phyloP scores from a whole-genome alignment of 2,797 vertebrate species.

The Scarus forsteni region DNA sequence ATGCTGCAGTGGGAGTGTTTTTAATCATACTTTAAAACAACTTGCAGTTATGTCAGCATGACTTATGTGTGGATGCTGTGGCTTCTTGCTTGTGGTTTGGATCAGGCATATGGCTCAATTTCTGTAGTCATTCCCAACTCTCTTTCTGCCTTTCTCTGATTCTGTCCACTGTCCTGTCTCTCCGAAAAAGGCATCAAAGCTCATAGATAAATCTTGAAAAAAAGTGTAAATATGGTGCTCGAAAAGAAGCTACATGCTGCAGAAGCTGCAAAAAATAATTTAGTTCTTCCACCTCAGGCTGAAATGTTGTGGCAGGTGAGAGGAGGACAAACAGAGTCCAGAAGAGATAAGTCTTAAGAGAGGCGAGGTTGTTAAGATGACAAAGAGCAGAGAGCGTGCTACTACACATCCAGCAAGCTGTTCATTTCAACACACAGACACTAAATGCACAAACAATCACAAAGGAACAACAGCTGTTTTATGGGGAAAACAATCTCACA shows the following conservation, averaged over 20 bases:
- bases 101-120: no score
- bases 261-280: neutral
- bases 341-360: neutral
- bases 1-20: no score
- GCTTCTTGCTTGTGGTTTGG: no score
- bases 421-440: slow-evolving; percentile 9
- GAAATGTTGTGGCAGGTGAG: slow-evolving; percentile 2
- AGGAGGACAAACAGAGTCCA: neutral
- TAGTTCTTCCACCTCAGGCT: neutral
- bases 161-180: no score
- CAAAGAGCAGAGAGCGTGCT: neutral
- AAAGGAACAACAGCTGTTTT: slow-evolving; percentile 23
- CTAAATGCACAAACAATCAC: slow-evolving; percentile 11
- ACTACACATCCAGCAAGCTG: slow-evolving; percentile 4
- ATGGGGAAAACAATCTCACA: slow-evolving; percentile 20
- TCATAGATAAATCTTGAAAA: no score
- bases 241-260: neutral
- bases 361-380: slow-evolving; percentile 2
- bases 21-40: no score
- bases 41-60: no score
- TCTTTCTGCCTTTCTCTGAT: no score
- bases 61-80: no score
- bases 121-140: no score
- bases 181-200: no score
- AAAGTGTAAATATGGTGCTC: neutral